Conservation (phyloP, 2,888 invertebrate species). For the Perizoma flavofasciatum region DNA sequence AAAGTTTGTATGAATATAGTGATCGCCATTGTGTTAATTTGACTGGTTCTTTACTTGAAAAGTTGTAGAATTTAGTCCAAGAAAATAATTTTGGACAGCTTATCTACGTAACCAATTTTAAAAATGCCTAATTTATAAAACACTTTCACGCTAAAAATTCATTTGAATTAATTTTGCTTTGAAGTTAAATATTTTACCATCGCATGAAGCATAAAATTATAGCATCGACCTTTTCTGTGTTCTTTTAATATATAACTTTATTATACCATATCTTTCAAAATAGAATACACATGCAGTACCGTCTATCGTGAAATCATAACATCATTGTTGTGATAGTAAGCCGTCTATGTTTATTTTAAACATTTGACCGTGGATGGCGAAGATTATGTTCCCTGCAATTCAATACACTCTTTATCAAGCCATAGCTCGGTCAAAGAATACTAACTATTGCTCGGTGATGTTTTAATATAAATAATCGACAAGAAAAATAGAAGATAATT, state of each 20-base stretch:
- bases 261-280: constrained; percentile 23
- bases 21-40: no score
- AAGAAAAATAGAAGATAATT: constrained; percentile 1
- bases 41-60: no score
- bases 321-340: constrained; percentile 78
- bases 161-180: no score
- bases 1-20: no score
- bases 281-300: constrained; percentile 29
- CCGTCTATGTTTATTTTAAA: constrained; percentile 73
- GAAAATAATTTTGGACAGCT: no score
- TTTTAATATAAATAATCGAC: constrained; percentile 14
- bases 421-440: constrained; percentile 19
- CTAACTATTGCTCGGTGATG: constrained; percentile 8
- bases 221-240: constrained; percentile 14
- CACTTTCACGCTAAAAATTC: no score
- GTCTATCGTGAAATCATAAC: constrained; percentile 67
- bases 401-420: constrained; percentile 44
- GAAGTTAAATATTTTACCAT: no score
- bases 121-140: no score
- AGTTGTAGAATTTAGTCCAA: no score
- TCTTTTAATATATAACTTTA: constrained; percentile 15
- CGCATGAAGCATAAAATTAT: constrained; percentile 9
- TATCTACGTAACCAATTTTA: no score
- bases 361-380: constrained; percentile 59
- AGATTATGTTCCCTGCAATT: constrained; percentile 68